Base-by-base conservation (phyloP, 2,888 invertebrate species). In the Linnaemya tessellans region DNA sequence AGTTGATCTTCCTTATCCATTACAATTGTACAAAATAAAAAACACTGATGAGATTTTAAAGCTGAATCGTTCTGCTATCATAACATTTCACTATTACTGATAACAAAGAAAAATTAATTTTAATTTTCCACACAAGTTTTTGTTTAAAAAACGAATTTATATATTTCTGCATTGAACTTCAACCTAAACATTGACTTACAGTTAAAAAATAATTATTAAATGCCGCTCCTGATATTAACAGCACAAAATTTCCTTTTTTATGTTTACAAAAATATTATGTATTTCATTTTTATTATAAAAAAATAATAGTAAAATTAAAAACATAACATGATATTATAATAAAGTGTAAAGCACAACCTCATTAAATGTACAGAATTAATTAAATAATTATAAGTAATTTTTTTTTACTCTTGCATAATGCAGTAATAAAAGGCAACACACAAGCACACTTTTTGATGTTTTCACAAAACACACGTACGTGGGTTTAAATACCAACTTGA, bases 361-460 rank as follows among this genome's bases (percentile, higher is more conserved):
- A 81, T 84, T 84, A 81, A 60, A 67, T 56, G 71, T 78, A 62
- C 30, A 81, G 46, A 81, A 81, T 73, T 81, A 84, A 78, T 84
- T 81, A 73, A 84, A 77, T 80, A 68, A 80, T 80, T 80, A 67
- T 60, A 80, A 68, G 78, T 54, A 65, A 75, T 20, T 51, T 43
- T 71, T 65, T 56, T n/a, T 13, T 22, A 65, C 46, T 73, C 65
- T 35, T 56, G 49, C 46, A 9, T 35, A 67, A 64, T 58, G 56
- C 22, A 65, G 10, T 20, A 25, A 65, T 20, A 49, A 43, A 15
- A 35, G 25, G 41, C 46, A 58, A 43, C 56, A 46, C 8, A 49
- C 22, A 22, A 51, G 54, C 51, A 43, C 15, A 15, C 22, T 22
- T 20, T 22, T 20, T 3, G 5, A 60, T 22, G 5, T 62, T 20